phyloP scores from a whole-genome alignment of 2,113 vertebrate genomes.

The Paramisgurnus dabryanus region DNA sequence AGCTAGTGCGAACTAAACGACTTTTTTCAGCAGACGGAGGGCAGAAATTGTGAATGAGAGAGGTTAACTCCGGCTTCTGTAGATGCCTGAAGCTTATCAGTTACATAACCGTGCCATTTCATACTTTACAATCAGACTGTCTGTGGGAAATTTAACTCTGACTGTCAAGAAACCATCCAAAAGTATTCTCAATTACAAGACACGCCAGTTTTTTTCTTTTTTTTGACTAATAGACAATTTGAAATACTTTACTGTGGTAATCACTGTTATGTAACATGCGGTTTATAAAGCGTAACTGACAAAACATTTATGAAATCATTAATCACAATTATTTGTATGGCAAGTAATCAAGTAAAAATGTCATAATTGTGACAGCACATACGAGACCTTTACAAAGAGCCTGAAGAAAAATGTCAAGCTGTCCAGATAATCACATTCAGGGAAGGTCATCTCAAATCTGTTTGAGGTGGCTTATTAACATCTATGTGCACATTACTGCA shows the following conservation, averaged over 20 bases:
- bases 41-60: slow-evolving; percentile 44
- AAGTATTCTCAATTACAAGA: neutral
- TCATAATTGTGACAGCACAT: neutral
- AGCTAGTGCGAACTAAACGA: neutral
- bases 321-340: neutral
- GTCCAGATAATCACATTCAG: neutral
- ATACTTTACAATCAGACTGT: neutral
- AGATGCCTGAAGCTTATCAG: slow-evolving; percentile 13
- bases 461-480: neutral
- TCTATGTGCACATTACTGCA: neutral
- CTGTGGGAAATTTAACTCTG: neutral
- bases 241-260: too few relatives aligned
- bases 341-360: neutral
- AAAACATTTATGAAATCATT: neutral
- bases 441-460: slow-evolving; percentile 6
- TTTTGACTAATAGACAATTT: too few relatives aligned
- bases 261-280: too few relatives aligned
- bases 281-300: neutral
- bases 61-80: slow-evolving; percentile 21
- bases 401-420: neutral
- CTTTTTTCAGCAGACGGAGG: slow-evolving; percentile 35
- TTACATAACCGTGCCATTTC: slow-evolving; percentile 21
- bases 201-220: too few relatives aligned
- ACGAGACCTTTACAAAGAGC: neutral
- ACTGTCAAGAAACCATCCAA: neutral